These are phyloP conservation scores for Sciurus niger DNA, from an alignment of 2,113 vertebrate genomes.

Conservation along the genomic window DNA sequence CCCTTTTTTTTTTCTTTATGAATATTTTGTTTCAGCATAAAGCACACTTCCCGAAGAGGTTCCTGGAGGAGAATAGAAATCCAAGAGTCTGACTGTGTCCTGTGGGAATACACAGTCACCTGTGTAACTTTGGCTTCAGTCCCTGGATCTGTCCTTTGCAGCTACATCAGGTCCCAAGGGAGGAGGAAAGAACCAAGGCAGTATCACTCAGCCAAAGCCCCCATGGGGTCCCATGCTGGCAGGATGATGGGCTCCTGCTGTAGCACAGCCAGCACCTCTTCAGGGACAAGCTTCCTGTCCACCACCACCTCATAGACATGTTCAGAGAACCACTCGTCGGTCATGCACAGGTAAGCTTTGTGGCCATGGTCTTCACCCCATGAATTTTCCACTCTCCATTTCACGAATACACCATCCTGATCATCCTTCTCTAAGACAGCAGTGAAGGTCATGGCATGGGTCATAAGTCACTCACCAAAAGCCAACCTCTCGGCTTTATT, in stretches of 20 bases:
- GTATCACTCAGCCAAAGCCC: constrained; percentile 93
- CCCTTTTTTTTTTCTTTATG: constrained; percentile 66
- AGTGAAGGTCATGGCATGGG: constrained; percentile 98
- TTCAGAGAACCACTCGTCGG: constrained; percentile 98
- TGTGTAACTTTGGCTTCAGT: constrained; percentile 86
- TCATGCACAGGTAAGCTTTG: constrained; percentile 98
- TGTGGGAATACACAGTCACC: constrained; percentile 57
- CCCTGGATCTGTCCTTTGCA: constrained; percentile 84
- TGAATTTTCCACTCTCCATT: too few species aligned
- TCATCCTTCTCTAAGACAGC: constrained; percentile 96
- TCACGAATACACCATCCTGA: too few species aligned
- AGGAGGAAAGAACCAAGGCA: constrained; percentile 61
- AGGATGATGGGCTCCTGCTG: constrained; percentile 94
- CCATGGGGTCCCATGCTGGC: constrained; percentile 99
- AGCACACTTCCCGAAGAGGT: constrained; percentile 83
- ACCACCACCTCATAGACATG: constrained; percentile 98
- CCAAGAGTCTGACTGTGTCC: constrained; percentile 67
- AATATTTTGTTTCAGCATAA: constrained; percentile 79
- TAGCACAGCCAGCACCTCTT: constrained; percentile 94
- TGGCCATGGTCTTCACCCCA: too few species aligned
- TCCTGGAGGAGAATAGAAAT: constrained; percentile 76
- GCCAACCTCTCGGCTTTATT: constrained; percentile 96
- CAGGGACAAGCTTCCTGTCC: constrained; percentile 93
- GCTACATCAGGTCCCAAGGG: constrained; percentile 80
- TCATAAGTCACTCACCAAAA: constrained; percentile 97